Evolutionary conservation across 2,888 invertebrate genomes (phyloP), one percentile per base, ranked within the genome.

Genomic region (Nyleta sp.): DNA sequence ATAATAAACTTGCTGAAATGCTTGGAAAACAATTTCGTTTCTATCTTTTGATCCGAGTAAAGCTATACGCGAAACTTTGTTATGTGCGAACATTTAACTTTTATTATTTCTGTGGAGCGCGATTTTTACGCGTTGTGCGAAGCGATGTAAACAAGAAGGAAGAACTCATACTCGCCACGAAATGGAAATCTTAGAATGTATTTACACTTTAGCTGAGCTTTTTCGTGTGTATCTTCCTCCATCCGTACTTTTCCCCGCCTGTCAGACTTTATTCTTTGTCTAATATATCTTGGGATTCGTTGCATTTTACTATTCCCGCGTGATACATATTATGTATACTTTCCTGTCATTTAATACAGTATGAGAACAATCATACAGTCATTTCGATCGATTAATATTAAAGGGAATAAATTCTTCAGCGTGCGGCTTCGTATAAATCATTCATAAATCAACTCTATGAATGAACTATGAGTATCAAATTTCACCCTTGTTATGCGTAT

Each of bases 101-200:
- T 50, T 20, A 31, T 50, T 50, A 28, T 50, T 50, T 8, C 31
- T 13, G 15, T 3, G 13, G 17, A 31, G 15, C 50, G 28, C 28
- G 24, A 50, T 31, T 50, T 50, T 31, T 31, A 17, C 17, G 50
- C 28, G 31, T 31, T 28, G 15, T 50, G 15, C 15, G 28, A 31
- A 13, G 13, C 50, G 17, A 17, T 50, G 50, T 50, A 50, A 50
- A 31, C 17, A 50, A 6, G 24, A 24, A 24, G 24, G 46, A 31
- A 15, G 17, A 50, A 31, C 15, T 50, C 50, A 46, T 46, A 46
- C 24, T 46, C 18, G 46, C 13, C 7, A 28, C 17, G 17, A 31
- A 50, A 50, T 50, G n/a, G 50, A 50, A 50, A 50, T 50, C 50
- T 50, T 50, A 50, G 31, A 50, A 50, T 17, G 31, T 31, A 50